Conservation (phyloP, 2,797 vertebrate genomes). For the Macroramphosus scolopax region DNA sequence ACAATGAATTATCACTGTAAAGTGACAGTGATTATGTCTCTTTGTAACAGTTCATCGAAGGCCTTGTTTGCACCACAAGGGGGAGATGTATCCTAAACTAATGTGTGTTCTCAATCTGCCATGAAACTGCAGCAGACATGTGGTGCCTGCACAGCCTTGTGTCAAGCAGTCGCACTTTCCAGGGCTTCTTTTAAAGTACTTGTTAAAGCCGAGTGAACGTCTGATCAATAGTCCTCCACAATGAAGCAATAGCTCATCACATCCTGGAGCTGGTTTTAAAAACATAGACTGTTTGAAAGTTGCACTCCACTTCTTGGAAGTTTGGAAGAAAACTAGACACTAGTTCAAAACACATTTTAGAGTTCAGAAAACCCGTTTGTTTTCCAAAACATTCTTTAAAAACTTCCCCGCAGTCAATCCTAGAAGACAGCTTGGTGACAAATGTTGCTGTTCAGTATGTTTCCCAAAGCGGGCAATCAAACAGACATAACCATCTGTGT, state of each 20-base stretch:
- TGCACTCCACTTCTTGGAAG: neutral
- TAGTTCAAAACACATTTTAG: neutral
- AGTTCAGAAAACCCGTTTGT: conserved; percentile 1
- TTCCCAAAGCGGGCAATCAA: too few species aligned
- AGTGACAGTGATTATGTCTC: neutral
- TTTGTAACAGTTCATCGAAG: neutral
- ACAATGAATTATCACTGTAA: neutral
- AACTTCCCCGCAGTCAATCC: neutral
- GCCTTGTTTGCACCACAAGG: conserved; percentile 42
- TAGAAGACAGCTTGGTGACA: too few species aligned
- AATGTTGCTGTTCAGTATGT: too few species aligned
- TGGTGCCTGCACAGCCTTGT: neutral
- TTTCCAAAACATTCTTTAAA: neutral
- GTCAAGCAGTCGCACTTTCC: conserved; percentile 4
- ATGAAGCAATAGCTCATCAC: neutral
- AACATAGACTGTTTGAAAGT: neutral
- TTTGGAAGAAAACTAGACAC: neutral
- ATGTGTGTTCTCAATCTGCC: neutral
- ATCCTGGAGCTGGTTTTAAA: conserved; percentile 2
- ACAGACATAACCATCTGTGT: conserved; percentile 14
- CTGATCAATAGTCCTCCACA: conserved; percentile 5
- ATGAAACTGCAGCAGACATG: conserved; percentile 2
- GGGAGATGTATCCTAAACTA: conserved; percentile 33
- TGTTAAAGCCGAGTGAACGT: neutral
- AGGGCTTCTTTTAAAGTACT: neutral